phyloP scores from a whole-genome alignment of 2,113 vertebrate species.

The Anguilla rostrata region DNA sequence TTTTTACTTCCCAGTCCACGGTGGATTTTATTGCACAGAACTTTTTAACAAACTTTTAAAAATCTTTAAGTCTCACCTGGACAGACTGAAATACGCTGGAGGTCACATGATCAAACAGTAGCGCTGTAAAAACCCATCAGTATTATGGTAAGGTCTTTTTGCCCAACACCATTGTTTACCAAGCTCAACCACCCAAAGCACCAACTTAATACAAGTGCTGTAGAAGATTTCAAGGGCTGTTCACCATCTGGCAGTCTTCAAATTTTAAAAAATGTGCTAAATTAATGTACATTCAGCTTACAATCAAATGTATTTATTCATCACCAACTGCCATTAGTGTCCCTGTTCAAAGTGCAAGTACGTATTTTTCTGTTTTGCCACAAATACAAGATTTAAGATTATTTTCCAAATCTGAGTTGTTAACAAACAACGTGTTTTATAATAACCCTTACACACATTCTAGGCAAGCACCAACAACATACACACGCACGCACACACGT shows the following conservation, averaged over 20 bases:
- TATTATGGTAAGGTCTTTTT: not conserved
- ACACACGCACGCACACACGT: not conserved
- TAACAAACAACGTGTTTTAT: conserved; percentile 20
- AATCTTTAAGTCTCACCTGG: not conserved
- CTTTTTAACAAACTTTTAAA: not conserved
- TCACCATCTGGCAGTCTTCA: not conserved
- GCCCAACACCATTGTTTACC: not conserved
- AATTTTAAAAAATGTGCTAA: not conserved
- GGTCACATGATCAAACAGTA: not conserved
- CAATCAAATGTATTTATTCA: not conserved
- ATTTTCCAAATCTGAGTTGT: not conserved
- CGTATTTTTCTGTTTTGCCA: not conserved
- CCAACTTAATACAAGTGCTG: not conserved
- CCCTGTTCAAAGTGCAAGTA: not conserved
- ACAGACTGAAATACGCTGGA: not conserved
- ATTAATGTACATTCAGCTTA: not conserved
- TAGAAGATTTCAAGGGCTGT: not conserved
- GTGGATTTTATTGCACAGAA: conserved; percentile 4
- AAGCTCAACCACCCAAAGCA: not conserved
- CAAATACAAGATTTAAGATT: not conserved
- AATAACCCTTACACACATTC: conserved; percentile 5
- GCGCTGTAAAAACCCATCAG: not conserved
- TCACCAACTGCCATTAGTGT: not conserved
- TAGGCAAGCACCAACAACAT: not conserved
- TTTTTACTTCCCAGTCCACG: not conserved